Conservation (phyloP, 2,797 vertebrate species). For the Lophius americanus region DNA sequence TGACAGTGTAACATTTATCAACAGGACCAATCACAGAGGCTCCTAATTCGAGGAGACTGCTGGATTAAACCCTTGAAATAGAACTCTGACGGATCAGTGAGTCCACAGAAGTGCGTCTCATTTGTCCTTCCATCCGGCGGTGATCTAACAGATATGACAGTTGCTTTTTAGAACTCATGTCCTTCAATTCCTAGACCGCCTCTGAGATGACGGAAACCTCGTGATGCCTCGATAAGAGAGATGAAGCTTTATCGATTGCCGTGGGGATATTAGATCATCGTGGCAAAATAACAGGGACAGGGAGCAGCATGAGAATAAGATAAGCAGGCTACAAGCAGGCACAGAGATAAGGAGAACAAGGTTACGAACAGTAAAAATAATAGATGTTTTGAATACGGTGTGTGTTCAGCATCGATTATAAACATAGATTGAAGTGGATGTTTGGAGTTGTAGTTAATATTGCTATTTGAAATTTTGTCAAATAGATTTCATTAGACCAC, state of each 20-base stretch:
- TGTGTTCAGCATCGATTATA: not conserved
- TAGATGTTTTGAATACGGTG: slow-evolving; percentile 7
- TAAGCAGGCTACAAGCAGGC: slow-evolving; percentile 30
- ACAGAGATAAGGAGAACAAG: slow-evolving; percentile 19
- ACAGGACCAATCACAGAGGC: slow-evolving; percentile 12
- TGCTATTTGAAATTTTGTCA: not conserved
- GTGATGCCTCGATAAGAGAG: slow-evolving; percentile 56
- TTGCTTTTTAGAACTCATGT: slow-evolving; percentile 45
- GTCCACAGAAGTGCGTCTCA: not conserved
- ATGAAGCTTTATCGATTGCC: slow-evolving; percentile 68
- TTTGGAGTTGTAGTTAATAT: not conserved
- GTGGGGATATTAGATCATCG: slow-evolving; percentile 65
- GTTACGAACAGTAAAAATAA: not conserved
- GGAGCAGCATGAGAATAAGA: slow-evolving; percentile 55
- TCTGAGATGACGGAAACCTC: slow-evolving; percentile 54
- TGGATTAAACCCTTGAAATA: slow-evolving; percentile 43
- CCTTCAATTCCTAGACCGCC: slow-evolving; percentile 36
- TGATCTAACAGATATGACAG: slow-evolving; percentile 54
- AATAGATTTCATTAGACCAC: too few relatives aligned
- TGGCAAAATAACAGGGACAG: slow-evolving; percentile 47
- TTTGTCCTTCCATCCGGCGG: slow-evolving; percentile 36
- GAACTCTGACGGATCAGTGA: too few relatives aligned
- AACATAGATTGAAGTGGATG: not conserved
- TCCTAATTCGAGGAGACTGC: slow-evolving; percentile 22
- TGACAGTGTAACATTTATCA: not conserved